Evolutionary conservation across 2,113 vertebrate genomes (phyloP).

Genomic region (Urocitellus parryii): DNA sequence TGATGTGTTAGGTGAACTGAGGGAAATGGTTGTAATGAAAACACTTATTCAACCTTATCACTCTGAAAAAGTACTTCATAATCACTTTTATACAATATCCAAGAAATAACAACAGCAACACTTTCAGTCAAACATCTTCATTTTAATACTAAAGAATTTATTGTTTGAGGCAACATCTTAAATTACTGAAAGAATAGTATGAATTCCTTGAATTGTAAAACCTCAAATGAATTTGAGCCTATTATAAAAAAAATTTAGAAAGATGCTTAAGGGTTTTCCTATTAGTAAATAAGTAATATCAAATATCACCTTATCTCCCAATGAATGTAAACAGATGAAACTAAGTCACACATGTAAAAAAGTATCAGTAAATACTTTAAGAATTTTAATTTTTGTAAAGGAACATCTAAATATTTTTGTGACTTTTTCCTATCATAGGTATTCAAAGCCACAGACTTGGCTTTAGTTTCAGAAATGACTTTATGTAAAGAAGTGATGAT

Average conservation of each 20-base stretch:
- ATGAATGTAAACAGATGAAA: background rate
- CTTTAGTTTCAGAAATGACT: conserved; percentile 21
- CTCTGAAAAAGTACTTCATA: background rate
- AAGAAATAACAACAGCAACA: background rate
- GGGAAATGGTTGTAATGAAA: background rate
- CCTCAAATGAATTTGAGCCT: background rate
- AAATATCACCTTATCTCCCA: background rate
- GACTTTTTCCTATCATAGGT: background rate
- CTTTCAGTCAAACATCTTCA: background rate
- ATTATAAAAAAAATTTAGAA: background rate
- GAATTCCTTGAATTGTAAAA: background rate
- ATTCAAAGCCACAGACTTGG: background rate
- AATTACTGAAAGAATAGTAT: background rate
- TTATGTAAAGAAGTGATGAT: background rate
- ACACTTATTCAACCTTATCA: background rate
- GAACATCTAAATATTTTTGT: background rate
- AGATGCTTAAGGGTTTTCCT: background rate
- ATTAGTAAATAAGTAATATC: background rate
- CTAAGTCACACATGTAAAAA: background rate
- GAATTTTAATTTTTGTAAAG: background rate
- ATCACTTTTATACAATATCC: background rate
- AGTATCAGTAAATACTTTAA: background rate
- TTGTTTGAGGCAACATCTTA: background rate
- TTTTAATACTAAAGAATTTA: background rate
- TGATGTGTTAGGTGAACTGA: background rate